phyloP scores from a whole-genome alignment of 2,113 vertebrate species.

The Mustela lutreola region DNA sequence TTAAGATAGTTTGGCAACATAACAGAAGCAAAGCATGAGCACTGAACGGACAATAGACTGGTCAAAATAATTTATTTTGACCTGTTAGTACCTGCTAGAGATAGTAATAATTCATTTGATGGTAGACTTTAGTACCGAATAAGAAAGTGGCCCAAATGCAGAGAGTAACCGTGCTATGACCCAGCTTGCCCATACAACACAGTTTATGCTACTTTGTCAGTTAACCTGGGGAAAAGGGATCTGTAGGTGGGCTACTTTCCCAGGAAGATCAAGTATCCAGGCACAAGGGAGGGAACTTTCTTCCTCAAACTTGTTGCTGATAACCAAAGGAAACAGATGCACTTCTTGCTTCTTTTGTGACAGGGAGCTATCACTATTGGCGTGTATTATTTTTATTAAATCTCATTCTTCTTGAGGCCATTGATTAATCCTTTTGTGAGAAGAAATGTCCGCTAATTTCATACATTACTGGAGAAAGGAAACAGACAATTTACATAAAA shows the following conservation, averaged over 20 bases:
- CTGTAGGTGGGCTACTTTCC: not conserved
- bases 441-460: slow-evolving; percentile 55
- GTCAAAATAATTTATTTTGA: not conserved
- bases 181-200: not conserved
- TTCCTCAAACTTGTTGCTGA: not conserved
- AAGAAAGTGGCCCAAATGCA: not conserved
- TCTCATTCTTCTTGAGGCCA: slow-evolving; percentile 17
- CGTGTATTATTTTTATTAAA: slow-evolving; percentile 39
- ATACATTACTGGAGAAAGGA: slow-evolving; percentile 51
- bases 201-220: not conserved
- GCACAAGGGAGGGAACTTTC: not conserved
- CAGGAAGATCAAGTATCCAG: not conserved
- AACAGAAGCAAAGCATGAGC: not conserved
- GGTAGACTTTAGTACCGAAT: not conserved
- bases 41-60: not conserved
- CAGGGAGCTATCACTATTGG: not conserved
- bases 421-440: slow-evolving; percentile 49
- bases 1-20: not conserved
- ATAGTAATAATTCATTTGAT: not conserved
- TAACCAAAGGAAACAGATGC: not conserved
- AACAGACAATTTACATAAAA: slow-evolving; percentile 69
- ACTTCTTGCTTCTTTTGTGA: not conserved
- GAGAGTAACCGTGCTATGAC: not conserved
- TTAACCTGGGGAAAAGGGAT: not conserved
- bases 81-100: not conserved